A percentile compares a stretch with the other conserved stretches of the same genome.
Evolutionary conservation across 2,113 vertebrate species (phyloP).

Genomic region (Hippocampus guttulatus): DNA sequence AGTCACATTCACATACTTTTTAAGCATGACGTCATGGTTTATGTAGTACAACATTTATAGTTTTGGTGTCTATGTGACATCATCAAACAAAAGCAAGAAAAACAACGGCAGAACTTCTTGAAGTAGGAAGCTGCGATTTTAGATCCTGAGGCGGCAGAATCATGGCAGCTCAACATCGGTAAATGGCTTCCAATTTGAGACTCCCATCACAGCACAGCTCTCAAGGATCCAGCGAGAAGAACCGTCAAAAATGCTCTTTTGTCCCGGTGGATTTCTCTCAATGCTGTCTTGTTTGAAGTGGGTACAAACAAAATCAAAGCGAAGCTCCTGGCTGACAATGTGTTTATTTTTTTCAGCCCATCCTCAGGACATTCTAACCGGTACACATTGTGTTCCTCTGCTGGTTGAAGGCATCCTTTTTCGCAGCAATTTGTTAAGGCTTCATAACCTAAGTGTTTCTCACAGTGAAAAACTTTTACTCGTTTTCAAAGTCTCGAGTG

Average conservation of each 20-base stretch:
- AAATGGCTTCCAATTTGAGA: constrained; percentile 29
- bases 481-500: background rate
- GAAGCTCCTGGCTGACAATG: constrained; percentile 21
- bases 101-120: constrained; percentile 10
- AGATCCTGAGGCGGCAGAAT: constrained; percentile 13
- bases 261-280: constrained; percentile 29
- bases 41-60: background rate
- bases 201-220: constrained; percentile 19
- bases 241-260: constrained; percentile 24
- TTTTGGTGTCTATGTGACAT: background rate
- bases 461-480: background rate
- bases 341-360: constrained; percentile 19
- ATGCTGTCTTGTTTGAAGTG: constrained; percentile 39
- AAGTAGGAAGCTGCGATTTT: constrained; percentile 3
- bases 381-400: background rate
- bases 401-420: background rate
- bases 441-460: constrained; percentile 6
- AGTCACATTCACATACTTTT: background rate
- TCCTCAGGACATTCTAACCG: constrained; percentile 9
- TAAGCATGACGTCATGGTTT: background rate
- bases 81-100: background rate
- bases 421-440: background rate
- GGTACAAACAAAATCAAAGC: constrained; percentile 38
- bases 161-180: constrained; percentile 22
- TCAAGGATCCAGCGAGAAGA: constrained; percentile 27